phyloP scores from a whole-genome alignment of 2,113 vertebrate species.

The Phoxinus phoxinus region DNA sequence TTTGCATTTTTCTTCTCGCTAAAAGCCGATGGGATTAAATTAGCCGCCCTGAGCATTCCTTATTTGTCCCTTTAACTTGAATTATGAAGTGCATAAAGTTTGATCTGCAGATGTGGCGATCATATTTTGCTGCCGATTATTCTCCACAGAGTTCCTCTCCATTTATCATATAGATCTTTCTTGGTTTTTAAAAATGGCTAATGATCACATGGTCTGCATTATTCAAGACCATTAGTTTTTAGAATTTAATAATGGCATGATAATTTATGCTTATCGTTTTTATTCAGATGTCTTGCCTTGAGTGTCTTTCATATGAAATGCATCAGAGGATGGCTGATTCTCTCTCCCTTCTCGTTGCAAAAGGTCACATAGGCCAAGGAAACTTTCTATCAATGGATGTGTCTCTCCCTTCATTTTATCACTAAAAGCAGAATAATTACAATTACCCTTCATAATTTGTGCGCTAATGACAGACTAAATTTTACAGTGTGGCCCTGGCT shows the following conservation, averaged over 20 bases:
- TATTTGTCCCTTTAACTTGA: slow-evolving; percentile 11
- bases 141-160: neutral
- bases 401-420: neutral
- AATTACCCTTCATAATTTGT: slow-evolving; percentile 12
- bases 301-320: neutral
- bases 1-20: slow-evolving; percentile 27
- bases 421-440: slow-evolving; percentile 45
- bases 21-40: slow-evolving; percentile 22
- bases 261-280: slow-evolving; percentile 34
- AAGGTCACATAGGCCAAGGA: neutral
- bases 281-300: neutral
- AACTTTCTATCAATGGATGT: slow-evolving; percentile 8
- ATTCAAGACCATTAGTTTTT: slow-evolving; percentile 28
- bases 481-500: neutral
- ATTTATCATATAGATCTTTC: slow-evolving; percentile 28
- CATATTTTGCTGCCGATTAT: neutral
- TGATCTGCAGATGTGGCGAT: neutral
- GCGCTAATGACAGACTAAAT: slow-evolving; percentile 18
- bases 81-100: slow-evolving; percentile 9
- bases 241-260: slow-evolving; percentile 35
- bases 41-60: neutral
- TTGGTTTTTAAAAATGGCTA: slow-evolving; percentile 11
- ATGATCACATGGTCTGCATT: slow-evolving; percentile 28
- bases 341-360: neutral
- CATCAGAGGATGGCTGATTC: neutral